A percentile compares a stretch with the other conserved stretches of the same genome.
Evolutionary conservation across 35 echinoderm and acorn worm species (phyloP).

Genomic region (Hemicentrotus pulcherrimus): DNA sequence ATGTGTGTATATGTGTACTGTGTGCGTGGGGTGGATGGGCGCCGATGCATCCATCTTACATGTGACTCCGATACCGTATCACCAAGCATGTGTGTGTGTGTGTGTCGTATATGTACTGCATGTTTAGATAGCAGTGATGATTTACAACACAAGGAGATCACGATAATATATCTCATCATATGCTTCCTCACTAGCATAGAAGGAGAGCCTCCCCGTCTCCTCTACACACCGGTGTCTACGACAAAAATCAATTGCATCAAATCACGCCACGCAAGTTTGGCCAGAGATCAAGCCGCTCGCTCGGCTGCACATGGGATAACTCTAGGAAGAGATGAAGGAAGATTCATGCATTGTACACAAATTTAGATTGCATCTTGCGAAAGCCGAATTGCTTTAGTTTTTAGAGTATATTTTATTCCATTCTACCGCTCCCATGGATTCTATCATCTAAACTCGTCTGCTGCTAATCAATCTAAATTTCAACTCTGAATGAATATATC

Average conservation of each 20-base stretch:
- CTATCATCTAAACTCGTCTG: no score
- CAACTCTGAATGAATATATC: background rate
- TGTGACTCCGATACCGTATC: background rate
- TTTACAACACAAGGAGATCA: slow-evolving; percentile 10
- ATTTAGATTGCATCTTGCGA: background rate
- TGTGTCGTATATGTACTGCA: background rate
- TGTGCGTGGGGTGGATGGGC: background rate
- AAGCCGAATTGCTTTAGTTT: background rate
- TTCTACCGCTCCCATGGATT: background rate
- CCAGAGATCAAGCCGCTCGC: background rate
- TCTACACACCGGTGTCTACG: background rate
- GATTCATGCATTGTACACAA: background rate
- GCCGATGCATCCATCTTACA: background rate
- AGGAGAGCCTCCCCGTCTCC: background rate
- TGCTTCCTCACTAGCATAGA: background rate
- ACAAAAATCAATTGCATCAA: slow-evolving; percentile 19
- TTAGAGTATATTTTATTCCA: background rate
- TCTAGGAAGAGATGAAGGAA: background rate
- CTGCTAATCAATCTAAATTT: no score
- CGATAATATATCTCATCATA: slow-evolving; percentile 19
- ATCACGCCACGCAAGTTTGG: slow-evolving; percentile 8
- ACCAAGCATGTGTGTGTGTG: background rate
- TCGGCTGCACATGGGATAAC: background rate
- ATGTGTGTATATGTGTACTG: background rate
- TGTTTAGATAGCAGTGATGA: slow-evolving; percentile 2